Evolutionary conservation across 2,797 vertebrate genomes (phyloP), one percentile per base, ranked within the genome.

Genomic region (Graptemys geographica): DNA sequence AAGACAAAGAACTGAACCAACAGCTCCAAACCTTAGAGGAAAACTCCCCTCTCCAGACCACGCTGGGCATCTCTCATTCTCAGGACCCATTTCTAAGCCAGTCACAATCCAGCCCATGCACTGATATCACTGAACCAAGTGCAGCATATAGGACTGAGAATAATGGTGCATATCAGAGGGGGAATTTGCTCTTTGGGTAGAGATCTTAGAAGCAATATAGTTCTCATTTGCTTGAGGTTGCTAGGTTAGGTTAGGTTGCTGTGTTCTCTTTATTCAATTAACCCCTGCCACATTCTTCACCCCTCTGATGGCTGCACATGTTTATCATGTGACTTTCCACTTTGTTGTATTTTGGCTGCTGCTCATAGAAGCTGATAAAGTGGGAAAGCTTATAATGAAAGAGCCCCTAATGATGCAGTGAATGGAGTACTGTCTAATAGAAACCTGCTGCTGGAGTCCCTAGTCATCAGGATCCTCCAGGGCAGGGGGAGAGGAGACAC

Each of bases 81-180:
- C 12, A 16, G 79, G 57, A 23, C 12, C 37, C 31, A 1, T 16
- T 84, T 85, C 15, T 6, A 57, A 57, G 56, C 33, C 25, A 8
- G 62, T 65, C 62, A n/a, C 31, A 31, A 37, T 56, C 51, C 57
- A 84, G 81, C 12, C 90, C 83, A 80, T 51, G 9, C 1, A 0
- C 65, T 49, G 25, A 28, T 31, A 81, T 6, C 0, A 0, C 3
- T 1, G 18, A 6, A 44, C 0, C 0, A 92, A 94, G 49, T 47
- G 44, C 23, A 28, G 23, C 90, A 8, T 18, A 41, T 28, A 4
- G 0, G 4, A 59, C 62, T 84, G n/a, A 52, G 18, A 23, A 11
- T 0, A 0, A 69, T 79, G 47, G 13, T 81, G 9, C 49, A 81
- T 21, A 11, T 31, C 69, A 69, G 44, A 82, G 78, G 49, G 47